These are phyloP conservation scores for Gymnothorax reevesii DNA, from an alignment of 2,797 vertebrate species.

Conservation along the genomic window DNA sequence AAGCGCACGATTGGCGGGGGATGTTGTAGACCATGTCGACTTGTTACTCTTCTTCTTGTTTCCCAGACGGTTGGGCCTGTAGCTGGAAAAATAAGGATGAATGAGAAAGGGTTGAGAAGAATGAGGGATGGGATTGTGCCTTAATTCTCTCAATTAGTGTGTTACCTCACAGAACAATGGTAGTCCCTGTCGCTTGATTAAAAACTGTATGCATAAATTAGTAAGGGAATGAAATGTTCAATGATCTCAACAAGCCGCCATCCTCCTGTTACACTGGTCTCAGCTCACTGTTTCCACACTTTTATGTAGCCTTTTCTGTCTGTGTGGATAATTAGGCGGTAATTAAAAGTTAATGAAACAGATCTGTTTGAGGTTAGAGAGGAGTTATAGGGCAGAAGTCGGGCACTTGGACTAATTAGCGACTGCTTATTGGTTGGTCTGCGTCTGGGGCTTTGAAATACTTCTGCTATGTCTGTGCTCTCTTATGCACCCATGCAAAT, in stretches of 20 bases:
- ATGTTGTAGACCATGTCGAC: no score
- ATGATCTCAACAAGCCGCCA: conserved; percentile 21
- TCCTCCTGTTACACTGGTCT: conserved; percentile 24
- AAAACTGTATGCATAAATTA: conserved; percentile 11
- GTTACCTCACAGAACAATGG: not conserved
- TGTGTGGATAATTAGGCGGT: conserved; percentile 38
- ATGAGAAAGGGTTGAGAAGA: no score
- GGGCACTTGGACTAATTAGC: conserved; percentile 6
- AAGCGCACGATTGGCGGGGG: no score
- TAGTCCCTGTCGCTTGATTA: not conserved
- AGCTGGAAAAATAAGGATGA: no score
- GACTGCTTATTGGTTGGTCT: not conserved
- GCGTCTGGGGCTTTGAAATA: not conserved
- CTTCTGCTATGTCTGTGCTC: not conserved
- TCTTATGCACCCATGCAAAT: not conserved
- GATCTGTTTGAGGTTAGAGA: conserved; percentile 26
- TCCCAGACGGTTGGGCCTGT: no score
- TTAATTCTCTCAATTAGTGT: not conserved
- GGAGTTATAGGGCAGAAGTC: conserved; percentile 6
- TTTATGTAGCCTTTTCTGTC: conserved; percentile 38
- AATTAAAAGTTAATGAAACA: conserved; percentile 42
- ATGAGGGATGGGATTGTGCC: not conserved
- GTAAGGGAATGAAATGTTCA: conserved; percentile 21
- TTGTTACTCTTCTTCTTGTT: no score
- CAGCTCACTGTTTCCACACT: not conserved